Conservation (phyloP, 1,140 invertebrate species). For the Neuroterus valhalla region DNA sequence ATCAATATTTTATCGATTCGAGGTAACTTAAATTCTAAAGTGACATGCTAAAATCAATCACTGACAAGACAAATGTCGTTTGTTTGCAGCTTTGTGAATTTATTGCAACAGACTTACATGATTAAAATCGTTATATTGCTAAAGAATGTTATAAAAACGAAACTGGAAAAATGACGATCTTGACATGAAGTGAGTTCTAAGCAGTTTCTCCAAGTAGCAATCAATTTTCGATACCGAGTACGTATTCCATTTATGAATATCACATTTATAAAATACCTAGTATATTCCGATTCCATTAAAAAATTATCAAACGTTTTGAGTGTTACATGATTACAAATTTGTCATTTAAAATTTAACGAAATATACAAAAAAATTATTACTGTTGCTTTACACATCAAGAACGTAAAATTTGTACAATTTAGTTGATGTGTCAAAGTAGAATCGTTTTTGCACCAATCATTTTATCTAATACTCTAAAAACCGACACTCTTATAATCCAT, state of each 20-base stretch:
- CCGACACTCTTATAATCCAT: not conserved
- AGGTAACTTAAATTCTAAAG: not conserved
- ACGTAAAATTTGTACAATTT: too few species aligned
- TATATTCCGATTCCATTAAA: not conserved
- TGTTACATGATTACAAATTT: not conserved
- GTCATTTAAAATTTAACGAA: not conserved
- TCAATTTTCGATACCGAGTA: not conserved
- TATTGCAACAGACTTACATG: slow-evolving; percentile 16
- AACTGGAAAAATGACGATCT: not conserved
- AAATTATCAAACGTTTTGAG: not conserved
- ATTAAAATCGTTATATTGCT: not conserved
- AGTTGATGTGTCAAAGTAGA: too few species aligned
- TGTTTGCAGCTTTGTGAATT: slow-evolving; percentile 17
- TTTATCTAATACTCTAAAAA: too few species aligned
- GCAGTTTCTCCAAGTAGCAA: not conserved
- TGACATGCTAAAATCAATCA: not conserved
- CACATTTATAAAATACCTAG: slow-evolving; percentile 20
- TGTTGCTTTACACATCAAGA: too few species aligned
- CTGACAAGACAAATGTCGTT: not conserved
- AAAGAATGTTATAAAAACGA: not conserved
- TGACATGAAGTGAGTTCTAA: too few species aligned
- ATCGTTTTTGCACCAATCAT: too few species aligned
- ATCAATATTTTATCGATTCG: not conserved
- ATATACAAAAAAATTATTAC: not conserved
- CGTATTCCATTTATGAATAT: not conserved